Evolutionary conservation across 2,888 invertebrate genomes (phyloP).

Genomic region (Rotaria magnacalcarata): DNA sequence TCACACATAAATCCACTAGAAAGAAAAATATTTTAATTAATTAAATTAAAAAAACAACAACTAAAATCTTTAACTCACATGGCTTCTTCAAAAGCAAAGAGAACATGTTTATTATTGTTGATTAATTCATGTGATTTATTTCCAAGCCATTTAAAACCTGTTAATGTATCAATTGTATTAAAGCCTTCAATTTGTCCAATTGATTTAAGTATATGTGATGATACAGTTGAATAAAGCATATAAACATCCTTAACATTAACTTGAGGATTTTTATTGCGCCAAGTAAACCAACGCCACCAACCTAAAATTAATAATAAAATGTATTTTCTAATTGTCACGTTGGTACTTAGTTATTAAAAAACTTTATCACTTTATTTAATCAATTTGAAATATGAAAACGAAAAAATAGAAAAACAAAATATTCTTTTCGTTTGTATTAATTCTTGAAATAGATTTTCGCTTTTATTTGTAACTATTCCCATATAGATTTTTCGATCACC

Average conservation of each 20-base stretch:
- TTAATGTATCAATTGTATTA: constrained; percentile 78
- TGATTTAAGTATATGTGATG: constrained; percentile 82
- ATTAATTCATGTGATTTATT: constrained; percentile 74
- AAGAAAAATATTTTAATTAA: background rate
- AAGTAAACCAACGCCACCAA: constrained; percentile 78
- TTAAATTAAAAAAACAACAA: too few species aligned
- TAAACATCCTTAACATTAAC: constrained; percentile 65
- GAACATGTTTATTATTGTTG: constrained; percentile 69
- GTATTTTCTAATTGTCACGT: too few species aligned
- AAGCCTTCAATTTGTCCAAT: constrained; percentile 76
- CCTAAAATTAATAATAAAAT: background rate
- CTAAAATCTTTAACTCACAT: constrained; percentile 62
- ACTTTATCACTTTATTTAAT: background rate
- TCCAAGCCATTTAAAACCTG: constrained; percentile 99
- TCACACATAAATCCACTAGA: constrained; percentile 78
- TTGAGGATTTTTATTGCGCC: constrained; percentile 60
- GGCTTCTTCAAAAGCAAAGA: constrained; percentile 96
- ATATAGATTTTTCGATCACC: too few species aligned
- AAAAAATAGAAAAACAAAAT: too few species aligned
- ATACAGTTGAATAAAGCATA: constrained; percentile 87
- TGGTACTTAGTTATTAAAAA: background rate
- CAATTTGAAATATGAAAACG: background rate
- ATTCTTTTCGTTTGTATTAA: too few species aligned
- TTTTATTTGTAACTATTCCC: too few species aligned
- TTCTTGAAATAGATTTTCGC: too few species aligned